Evolutionary conservation across 2,797 vertebrate genomes (phyloP).

Genomic region (Alauda arvensis): DNA sequence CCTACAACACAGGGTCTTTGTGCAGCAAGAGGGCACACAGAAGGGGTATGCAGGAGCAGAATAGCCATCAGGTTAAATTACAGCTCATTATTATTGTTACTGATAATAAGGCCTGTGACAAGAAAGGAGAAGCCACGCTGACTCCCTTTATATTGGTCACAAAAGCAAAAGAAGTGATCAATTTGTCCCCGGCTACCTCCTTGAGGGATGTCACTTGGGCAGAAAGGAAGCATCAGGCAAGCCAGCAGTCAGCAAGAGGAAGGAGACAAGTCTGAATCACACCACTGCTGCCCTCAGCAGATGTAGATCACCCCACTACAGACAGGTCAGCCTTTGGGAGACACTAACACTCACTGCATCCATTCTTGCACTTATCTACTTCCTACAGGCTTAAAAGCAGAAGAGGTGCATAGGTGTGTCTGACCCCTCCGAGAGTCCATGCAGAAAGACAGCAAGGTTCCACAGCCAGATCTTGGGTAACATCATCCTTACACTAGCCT

Average conservation of each 20-base stretch:
- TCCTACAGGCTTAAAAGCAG: background rate
- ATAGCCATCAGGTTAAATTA: background rate
- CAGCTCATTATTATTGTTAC: slow-evolving; percentile 19
- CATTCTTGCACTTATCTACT: background rate
- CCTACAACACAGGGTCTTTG: background rate
- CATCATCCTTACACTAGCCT: background rate
- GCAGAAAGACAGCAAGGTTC: background rate
- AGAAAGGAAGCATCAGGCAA: background rate
- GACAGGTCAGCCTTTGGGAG: background rate
- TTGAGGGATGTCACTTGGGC: background rate
- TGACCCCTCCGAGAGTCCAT: background rate
- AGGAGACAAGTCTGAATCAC: background rate
- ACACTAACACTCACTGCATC: background rate
- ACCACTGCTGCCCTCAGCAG: background rate
- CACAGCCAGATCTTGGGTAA: background rate
- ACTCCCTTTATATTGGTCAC: background rate
- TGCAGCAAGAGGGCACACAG: background rate
- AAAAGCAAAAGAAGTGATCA: slow-evolving; percentile 32
- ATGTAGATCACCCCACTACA: background rate
- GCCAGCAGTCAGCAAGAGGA: background rate
- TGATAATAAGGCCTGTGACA: slow-evolving; percentile 10
- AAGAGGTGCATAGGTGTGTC: background rate
- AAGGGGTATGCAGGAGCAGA: background rate
- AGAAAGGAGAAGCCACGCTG: background rate
- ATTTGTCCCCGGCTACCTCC: slow-evolving; percentile 20